Percentiles rank a stretch among this genome's conserved stretches.
These are phyloP conservation scores for Apodemus agrarius DNA, from an alignment of 2,797 vertebrate genomes.

Conservation along the genomic window DNA sequence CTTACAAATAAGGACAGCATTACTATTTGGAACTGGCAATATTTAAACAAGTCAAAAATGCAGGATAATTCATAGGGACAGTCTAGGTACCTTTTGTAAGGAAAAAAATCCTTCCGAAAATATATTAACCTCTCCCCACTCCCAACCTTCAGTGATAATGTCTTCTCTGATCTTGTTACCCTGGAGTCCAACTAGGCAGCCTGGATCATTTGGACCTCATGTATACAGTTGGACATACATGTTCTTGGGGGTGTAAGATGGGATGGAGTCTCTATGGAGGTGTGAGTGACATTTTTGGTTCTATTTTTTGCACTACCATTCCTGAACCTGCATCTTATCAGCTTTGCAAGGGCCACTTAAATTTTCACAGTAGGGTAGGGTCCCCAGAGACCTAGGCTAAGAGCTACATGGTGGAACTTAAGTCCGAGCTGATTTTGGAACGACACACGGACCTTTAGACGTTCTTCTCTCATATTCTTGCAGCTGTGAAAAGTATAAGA, in stretches of 20 bases:
- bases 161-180: neutral
- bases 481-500: neutral
- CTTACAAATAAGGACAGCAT: conserved; percentile 71
- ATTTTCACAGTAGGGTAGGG: neutral
- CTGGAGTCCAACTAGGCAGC: conserved; percentile 38
- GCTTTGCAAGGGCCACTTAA: neutral
- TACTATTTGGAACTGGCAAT: neutral
- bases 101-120: conserved; percentile 61
- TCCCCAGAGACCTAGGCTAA: neutral
- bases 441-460: neutral
- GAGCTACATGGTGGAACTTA: neutral
- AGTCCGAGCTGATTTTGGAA: neutral
- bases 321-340: neutral
- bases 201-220: neutral
- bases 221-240: neutral
- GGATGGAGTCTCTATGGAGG: neutral
- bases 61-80: neutral
- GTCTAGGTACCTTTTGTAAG: neutral
- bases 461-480: neutral
- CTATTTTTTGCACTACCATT: neutral
- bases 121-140: neutral
- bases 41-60: conserved; percentile 69
- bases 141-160: conserved; percentile 6
- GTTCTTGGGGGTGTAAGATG: neutral
- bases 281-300: neutral